These are phyloP conservation scores for Labia minor DNA, from an alignment of 2,888 invertebrate species.

Conservation along the genomic window DNA sequence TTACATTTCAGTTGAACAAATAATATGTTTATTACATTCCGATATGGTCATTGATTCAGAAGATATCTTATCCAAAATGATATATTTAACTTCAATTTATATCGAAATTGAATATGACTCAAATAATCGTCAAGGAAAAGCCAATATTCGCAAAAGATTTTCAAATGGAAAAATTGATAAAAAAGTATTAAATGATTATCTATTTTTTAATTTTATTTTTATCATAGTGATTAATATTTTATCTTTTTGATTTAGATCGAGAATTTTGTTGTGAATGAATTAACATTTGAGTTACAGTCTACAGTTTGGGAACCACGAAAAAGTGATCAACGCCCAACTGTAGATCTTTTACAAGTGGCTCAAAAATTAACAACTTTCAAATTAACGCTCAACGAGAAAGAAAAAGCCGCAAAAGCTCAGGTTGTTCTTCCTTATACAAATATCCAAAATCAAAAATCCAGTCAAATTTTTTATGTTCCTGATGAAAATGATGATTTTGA, in stretches of 20 bases:
- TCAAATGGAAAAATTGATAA: background rate
- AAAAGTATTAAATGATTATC: background rate
- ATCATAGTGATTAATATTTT: too few relatives aligned
- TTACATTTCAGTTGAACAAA: background rate
- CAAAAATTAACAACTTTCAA: constrained; percentile 49
- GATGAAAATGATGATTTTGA: constrained; percentile 74
- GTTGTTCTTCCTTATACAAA: constrained; percentile 48
- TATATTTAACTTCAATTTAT: background rate
- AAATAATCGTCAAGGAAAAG: background rate
- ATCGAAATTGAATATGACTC: background rate
- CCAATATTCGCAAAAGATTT: background rate
- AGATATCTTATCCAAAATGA: background rate
- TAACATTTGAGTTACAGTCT: background rate
- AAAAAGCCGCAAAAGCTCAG: constrained; percentile 47
- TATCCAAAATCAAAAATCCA: constrained; percentile 39
- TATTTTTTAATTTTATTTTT: background rate
- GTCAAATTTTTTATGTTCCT: constrained; percentile 61
- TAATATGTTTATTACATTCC: background rate
- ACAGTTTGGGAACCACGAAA: background rate
- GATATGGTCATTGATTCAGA: background rate
- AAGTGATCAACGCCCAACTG: background rate
- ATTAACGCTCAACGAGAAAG: constrained; percentile 50
- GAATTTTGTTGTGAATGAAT: background rate
- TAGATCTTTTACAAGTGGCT: background rate
- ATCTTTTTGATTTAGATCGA: background rate